Percentiles rank a stretch among this genome's conserved stretches.
These are phyloP conservation scores for Elaeidobius kamerunicus DNA, from an alignment of 2,888 invertebrate species.

Conservation along the genomic window DNA sequence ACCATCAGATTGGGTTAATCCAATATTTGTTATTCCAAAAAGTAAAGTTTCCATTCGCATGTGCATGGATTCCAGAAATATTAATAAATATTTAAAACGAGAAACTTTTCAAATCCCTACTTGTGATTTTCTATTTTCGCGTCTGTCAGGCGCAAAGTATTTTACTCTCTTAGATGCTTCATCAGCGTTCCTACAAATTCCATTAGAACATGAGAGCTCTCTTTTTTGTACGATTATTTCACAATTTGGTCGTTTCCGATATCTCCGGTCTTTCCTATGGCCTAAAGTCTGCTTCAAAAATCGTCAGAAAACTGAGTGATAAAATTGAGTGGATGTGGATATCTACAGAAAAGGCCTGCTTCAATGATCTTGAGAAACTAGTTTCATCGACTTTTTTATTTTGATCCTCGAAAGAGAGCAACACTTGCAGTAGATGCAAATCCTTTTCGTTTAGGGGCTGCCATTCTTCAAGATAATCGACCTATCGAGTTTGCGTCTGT, in stretches of 20 bases:
- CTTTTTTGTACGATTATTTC: slow-evolving; percentile 20
- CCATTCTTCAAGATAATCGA: slow-evolving; percentile 23
- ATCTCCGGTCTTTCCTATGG: slow-evolving; percentile 27
- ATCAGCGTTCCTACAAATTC: slow-evolving; percentile 26
- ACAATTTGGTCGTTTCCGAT: slow-evolving; percentile 20
- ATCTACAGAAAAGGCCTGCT: slow-evolving; percentile 6
- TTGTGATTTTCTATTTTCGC: slow-evolving; percentile 4
- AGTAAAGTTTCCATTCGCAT: slow-evolving; percentile 25
- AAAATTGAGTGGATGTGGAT: slow-evolving; percentile 26
- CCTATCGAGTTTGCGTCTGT: slow-evolving; percentile 30
- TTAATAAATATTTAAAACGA: slow-evolving; percentile 8
- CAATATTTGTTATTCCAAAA: slow-evolving; percentile 18
- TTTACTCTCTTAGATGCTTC: slow-evolving; percentile 28
- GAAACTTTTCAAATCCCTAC: slow-evolving; percentile 15
- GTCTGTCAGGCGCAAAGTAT: slow-evolving; percentile 16
- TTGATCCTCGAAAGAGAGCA: slow-evolving; percentile 21
- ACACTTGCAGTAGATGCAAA: slow-evolving; percentile 31
- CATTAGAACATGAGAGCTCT: slow-evolving; percentile 25
- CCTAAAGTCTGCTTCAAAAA: slow-evolving; percentile 15
- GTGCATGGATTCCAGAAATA: slow-evolving; percentile 26
- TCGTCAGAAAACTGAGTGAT: slow-evolving; percentile 25
- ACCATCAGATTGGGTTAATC: slow-evolving; percentile 24
- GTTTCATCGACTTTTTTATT: slow-evolving; percentile 10
- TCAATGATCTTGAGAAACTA: slow-evolving; percentile 13
- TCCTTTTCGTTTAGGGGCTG: slow-evolving; percentile 30